Conservation (phyloP, 2,888 invertebrate genomes). For the Eumerus sabulonum region DNA sequence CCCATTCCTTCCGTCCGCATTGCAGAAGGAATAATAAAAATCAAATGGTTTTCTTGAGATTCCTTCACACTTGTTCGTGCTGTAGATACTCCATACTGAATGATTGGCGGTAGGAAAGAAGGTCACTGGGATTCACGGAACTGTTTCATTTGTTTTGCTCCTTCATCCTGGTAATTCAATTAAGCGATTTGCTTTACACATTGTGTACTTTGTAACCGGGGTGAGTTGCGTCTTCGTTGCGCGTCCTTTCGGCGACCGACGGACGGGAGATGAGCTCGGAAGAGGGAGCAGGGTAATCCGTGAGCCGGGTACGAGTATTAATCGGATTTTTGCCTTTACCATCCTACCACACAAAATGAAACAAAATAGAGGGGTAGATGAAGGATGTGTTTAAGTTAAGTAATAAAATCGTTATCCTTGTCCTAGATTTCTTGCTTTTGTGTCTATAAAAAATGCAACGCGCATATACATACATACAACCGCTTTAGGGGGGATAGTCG, state of each 20-base stretch:
- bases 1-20: slow-evolving; percentile 45
- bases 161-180: slow-evolving; percentile 51
- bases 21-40: slow-evolving; percentile 62
- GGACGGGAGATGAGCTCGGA: too few species aligned
- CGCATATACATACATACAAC: neutral
- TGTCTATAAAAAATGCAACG: slow-evolving; percentile 50
- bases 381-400: slow-evolving; percentile 40
- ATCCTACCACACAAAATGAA: neutral
- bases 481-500: neutral
- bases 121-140: slow-evolving; percentile 22
- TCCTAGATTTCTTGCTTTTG: slow-evolving; percentile 41
- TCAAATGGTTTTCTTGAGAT: slow-evolving; percentile 39
- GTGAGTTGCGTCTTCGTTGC: too few species aligned
- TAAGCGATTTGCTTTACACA: slow-evolving; percentile 47
- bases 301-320: slow-evolving; percentile 30
- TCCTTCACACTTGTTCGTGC: neutral
- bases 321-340: slow-evolving; percentile 18
- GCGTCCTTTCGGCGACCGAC: too few species aligned
- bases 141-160: neutral
- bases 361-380: slow-evolving; percentile 27
- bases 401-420: slow-evolving; percentile 59
- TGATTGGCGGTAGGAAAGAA: slow-evolving; percentile 15
- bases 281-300: slow-evolving; percentile 32
- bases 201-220: slow-evolving; percentile 13
- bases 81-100: slow-evolving; percentile 1